phyloP scores from a whole-genome alignment of 2,888 invertebrate genomes.

The Halictus ligatus region DNA sequence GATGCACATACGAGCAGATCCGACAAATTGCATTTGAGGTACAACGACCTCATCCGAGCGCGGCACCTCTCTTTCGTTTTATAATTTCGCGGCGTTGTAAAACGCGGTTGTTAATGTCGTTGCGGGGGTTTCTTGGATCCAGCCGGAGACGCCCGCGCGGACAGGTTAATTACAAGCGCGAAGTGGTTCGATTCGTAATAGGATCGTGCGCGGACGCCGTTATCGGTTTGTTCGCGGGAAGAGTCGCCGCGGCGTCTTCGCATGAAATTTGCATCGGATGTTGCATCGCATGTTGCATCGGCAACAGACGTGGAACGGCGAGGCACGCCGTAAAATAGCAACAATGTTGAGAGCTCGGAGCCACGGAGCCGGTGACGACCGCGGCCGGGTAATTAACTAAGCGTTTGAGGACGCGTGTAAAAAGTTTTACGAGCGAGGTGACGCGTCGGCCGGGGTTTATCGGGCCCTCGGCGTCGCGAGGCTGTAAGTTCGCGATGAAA shows the following conservation, averaged over 20 bases:
- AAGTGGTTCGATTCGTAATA: neutral
- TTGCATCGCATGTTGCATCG: constrained; percentile 13
- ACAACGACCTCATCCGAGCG: neutral
- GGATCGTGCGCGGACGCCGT: neutral
- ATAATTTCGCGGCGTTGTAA: neutral
- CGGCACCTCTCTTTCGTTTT: neutral
- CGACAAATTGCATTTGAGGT: neutral
- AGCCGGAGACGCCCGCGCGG: neutral
- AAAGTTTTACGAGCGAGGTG: constrained; percentile 39
- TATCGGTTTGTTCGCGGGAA: neutral
- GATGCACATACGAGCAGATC: no score
- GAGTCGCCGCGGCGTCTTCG: neutral
- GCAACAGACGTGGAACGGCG: no score
- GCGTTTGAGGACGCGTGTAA: constrained; percentile 14
- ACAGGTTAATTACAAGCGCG: constrained; percentile 14
- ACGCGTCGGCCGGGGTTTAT: constrained; percentile 31
- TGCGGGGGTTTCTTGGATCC: neutral
- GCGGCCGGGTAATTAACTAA: constrained; percentile 39
- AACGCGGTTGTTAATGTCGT: neutral
- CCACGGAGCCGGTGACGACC: constrained; percentile 1
- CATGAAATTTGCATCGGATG: constrained; percentile 8
- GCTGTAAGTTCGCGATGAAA: constrained; percentile 44
- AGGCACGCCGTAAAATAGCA: constrained; percentile 30
- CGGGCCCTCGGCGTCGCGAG: constrained; percentile 21
- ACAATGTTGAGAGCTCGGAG: constrained; percentile 10